phyloP scores from a whole-genome alignment of 2,113 vertebrate species.

The Galemys pyrenaicus region DNA sequence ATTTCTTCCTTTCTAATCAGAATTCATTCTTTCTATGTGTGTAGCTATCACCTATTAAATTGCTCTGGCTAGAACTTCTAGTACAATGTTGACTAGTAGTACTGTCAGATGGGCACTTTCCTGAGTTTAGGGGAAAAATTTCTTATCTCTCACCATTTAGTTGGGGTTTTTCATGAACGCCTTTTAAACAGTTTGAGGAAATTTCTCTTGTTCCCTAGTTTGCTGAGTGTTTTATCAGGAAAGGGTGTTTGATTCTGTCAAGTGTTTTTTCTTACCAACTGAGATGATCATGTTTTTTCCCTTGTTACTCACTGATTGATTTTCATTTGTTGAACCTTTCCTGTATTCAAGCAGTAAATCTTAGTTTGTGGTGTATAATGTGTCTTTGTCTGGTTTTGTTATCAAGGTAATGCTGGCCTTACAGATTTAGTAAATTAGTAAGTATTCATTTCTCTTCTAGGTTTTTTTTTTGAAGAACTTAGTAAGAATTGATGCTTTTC shows the following conservation, averaged over 20 bases:
- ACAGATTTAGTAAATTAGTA: background rate
- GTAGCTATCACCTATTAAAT: background rate
- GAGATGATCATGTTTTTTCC: background rate
- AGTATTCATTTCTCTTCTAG: background rate
- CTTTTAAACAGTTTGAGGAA: conserved; percentile 24
- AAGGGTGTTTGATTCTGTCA: background rate
- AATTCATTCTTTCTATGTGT: background rate
- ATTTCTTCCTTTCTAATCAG: background rate
- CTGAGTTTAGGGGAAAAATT: background rate
- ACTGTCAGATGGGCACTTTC: background rate
- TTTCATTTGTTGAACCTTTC: background rate
- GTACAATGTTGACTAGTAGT: background rate
- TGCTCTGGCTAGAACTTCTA: conserved; percentile 2
- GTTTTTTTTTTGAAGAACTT: background rate
- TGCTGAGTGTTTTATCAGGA: background rate
- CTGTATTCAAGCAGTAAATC: background rate
- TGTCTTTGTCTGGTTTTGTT: background rate
- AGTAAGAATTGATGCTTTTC: background rate
- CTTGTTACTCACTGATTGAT: background rate
- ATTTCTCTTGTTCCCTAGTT: background rate
- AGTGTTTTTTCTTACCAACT: conserved; percentile 14
- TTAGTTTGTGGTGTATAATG: background rate
- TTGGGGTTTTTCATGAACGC: conserved; percentile 11
- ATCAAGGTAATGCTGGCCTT: background rate
- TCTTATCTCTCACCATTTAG: background rate